These are phyloP conservation scores for Andrena chrysosceles DNA, from an alignment of 2,888 invertebrate genomes.

Conservation along the genomic window DNA sequence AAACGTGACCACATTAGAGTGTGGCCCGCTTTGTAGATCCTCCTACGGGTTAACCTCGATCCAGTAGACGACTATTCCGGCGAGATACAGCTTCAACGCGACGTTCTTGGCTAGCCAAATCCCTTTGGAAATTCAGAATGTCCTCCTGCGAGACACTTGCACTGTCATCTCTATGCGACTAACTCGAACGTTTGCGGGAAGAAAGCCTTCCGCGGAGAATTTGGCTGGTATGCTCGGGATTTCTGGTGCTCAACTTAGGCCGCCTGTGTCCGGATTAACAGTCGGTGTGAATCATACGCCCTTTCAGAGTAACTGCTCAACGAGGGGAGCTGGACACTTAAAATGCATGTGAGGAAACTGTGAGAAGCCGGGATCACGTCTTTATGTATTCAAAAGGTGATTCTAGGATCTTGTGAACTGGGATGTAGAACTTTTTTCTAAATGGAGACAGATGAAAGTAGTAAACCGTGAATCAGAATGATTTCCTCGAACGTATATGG, in stretches of 20 bases:
- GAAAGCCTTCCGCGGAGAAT: slow-evolving; percentile 59
- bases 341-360: too few species aligned
- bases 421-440: too few species aligned
- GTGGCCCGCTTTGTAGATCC: slow-evolving; percentile 52
- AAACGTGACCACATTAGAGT: slow-evolving; percentile 65
- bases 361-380: too few species aligned
- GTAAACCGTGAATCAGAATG: too few species aligned
- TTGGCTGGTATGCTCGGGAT: slow-evolving; percentile 30
- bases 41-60: slow-evolving; percentile 65
- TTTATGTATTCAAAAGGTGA: too few species aligned
- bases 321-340: background rate
- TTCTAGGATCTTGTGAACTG: too few species aligned
- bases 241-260: slow-evolving; percentile 33
- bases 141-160: slow-evolving; percentile 68
- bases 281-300: background rate
- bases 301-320: background rate
- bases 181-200: slow-evolving; percentile 64
- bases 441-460: too few species aligned
- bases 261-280: background rate
- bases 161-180: slow-evolving; percentile 60
- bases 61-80: slow-evolving; percentile 41
- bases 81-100: slow-evolving; percentile 58
- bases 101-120: slow-evolving; percentile 74
- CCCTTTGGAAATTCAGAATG: slow-evolving; percentile 78
- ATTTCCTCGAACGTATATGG: too few species aligned